phyloP scores from a whole-genome alignment of 2,797 vertebrate species.

The Setipinna tenuifilis region DNA sequence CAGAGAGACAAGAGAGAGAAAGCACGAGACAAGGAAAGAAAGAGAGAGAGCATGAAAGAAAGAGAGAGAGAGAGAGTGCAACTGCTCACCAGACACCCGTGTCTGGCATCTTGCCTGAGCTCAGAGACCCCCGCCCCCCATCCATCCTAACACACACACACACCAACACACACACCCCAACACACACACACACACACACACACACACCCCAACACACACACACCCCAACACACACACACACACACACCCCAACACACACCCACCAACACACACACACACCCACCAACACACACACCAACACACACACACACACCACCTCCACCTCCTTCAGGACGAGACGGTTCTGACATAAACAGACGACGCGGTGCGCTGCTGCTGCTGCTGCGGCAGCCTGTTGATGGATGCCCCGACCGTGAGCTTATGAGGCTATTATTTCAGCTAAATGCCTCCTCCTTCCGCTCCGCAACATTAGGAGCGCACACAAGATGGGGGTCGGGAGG shows the following conservation, averaged over 20 bases:
- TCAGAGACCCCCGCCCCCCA: background rate
- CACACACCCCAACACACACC: too few species aligned
- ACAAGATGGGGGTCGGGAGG: too few species aligned
- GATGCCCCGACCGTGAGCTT: constrained; percentile 26
- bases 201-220: too few species aligned
- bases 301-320: background rate
- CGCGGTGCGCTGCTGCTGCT: too few species aligned
- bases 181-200: too few species aligned
- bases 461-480: background rate
- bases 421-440: constrained; percentile 26
- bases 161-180: too few species aligned
- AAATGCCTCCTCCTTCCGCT: constrained; percentile 15
- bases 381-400: constrained; percentile 28
- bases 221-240: too few species aligned
- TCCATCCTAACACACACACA: too few species aligned
- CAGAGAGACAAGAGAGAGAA: background rate
- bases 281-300: background rate
- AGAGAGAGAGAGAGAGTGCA: background rate
- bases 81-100: background rate
- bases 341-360: constrained; percentile 31
- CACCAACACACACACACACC: background rate
- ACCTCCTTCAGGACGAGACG: constrained; percentile 21
- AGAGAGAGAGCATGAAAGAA: background rate
- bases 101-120: background rate
- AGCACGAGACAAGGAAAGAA: background rate